These are phyloP conservation scores for Elmis aenea DNA, from an alignment of 2,888 invertebrate genomes.

Conservation along the genomic window DNA sequence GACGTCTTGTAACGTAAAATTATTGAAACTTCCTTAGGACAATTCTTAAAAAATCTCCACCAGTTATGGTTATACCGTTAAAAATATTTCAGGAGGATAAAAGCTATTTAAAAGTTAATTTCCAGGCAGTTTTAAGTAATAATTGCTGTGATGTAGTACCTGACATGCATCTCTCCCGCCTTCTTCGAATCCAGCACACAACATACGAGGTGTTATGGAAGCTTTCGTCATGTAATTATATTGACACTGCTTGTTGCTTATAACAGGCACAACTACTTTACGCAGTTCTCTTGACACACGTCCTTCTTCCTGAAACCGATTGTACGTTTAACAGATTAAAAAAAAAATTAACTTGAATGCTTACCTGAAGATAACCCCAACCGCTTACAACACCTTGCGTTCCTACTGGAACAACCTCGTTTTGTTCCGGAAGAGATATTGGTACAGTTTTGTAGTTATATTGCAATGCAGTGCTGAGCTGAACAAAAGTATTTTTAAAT, in stretches of 20 bases:
- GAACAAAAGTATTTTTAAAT: too few relatives aligned
- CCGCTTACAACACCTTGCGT: constrained; percentile 16
- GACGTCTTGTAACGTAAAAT: too few relatives aligned
- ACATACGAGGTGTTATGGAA: constrained; percentile 47
- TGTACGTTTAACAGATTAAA: too few relatives aligned
- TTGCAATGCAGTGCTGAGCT: constrained; percentile 33
- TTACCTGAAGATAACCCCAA: constrained; percentile 22
- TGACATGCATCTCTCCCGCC: constrained; percentile 54
- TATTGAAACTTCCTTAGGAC: too few relatives aligned
- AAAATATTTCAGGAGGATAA: too few relatives aligned
- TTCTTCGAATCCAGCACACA: constrained; percentile 51
- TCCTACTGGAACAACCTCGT: constrained; percentile 8
- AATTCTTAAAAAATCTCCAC: too few relatives aligned
- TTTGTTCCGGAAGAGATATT: constrained; percentile 27
- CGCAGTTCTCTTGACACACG: constrained; percentile 15
- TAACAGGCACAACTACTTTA: constrained; percentile 19
- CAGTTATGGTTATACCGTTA: too few relatives aligned
- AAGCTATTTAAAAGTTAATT: too few relatives aligned
- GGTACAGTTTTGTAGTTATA: constrained; percentile 44
- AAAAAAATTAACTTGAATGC: too few relatives aligned
- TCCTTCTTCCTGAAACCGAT: constrained; percentile 8
- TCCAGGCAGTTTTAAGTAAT: too few relatives aligned
- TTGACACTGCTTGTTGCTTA: constrained; percentile 19
- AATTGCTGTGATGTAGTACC: too few relatives aligned
- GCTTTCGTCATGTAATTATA: constrained; percentile 7